These are phyloP conservation scores for Amphipoea oculea DNA, from an alignment of 2,888 invertebrate genomes.

Conservation along the genomic window DNA sequence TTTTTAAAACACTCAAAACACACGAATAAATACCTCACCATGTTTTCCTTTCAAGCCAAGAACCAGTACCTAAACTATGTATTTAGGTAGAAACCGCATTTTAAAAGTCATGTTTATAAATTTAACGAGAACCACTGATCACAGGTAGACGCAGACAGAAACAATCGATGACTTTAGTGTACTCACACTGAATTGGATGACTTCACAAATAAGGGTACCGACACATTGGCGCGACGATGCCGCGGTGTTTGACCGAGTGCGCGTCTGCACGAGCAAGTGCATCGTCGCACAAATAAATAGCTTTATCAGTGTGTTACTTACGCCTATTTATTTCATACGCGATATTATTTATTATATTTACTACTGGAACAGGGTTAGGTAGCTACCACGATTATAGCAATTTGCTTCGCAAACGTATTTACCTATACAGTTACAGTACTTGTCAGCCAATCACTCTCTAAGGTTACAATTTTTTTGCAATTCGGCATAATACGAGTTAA, in stretches of 20 bases:
- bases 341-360: background rate
- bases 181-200: slow-evolving; percentile 56
- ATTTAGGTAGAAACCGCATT: slow-evolving; percentile 22
- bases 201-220: slow-evolving; percentile 43
- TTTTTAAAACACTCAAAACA: background rate
- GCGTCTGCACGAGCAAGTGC: slow-evolving; percentile 6
- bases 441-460: background rate
- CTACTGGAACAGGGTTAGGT: background rate
- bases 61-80: background rate
- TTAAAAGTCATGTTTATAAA: slow-evolving; percentile 23
- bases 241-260: slow-evolving; percentile 9
- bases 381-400: background rate
- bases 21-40: slow-evolving; percentile 31
- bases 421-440: background rate
- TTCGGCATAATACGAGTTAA: background rate
- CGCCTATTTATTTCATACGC: background rate
- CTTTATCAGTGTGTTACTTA: slow-evolving; percentile 23
- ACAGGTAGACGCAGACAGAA: slow-evolving; percentile 23
- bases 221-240: slow-evolving; percentile 34
- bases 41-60: slow-evolving; percentile 10
- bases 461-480: background rate
- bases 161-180: slow-evolving; percentile 43
- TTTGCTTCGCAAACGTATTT: slow-evolving; percentile 4
- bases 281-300: slow-evolving; percentile 20
- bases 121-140: slow-evolving; percentile 20